Evolutionary conservation across 1,140 invertebrate genomes (phyloP).

Genomic region (Zaprionus nigranus): DNA sequence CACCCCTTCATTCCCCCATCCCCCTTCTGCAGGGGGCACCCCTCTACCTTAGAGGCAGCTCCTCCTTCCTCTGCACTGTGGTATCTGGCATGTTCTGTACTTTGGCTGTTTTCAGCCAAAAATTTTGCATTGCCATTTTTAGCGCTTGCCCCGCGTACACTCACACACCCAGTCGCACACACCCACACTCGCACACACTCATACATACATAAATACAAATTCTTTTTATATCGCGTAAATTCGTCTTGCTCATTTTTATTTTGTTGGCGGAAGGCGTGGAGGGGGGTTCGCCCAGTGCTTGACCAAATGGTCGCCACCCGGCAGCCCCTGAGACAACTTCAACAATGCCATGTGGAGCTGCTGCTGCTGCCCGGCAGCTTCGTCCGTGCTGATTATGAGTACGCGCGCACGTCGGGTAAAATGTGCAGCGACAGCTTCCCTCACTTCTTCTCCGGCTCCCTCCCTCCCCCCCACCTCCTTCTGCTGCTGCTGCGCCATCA

Average conservation of each 20-base stretch:
- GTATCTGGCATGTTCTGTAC: constrained; percentile 17
- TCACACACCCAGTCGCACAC: constrained; percentile 19
- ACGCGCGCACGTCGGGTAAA: constrained; percentile 66
- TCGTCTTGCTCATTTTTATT: constrained; percentile 73
- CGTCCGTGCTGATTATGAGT: constrained; percentile 72
- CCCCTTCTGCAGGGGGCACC: constrained; percentile 3
- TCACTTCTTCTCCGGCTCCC: background rate
- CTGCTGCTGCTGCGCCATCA: background rate
- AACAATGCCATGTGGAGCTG: constrained; percentile 34
- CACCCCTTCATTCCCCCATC: background rate
- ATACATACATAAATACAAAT: constrained; percentile 33
- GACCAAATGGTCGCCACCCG: constrained; percentile 81
- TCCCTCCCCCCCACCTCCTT: background rate
- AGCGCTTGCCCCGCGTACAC: constrained; percentile 55
- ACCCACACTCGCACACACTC: constrained; percentile 18
- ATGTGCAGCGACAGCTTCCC: constrained; percentile 67
- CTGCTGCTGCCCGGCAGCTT: constrained; percentile 21
- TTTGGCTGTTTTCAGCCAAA: constrained; percentile 50
- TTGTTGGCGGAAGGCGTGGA: background rate
- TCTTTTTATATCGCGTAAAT: constrained; percentile 76
- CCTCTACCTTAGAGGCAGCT: background rate
- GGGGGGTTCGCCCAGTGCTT: constrained; percentile 55
- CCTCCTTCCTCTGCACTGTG: background rate
- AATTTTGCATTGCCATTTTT: constrained; percentile 77
- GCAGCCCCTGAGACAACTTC: constrained; percentile 66